Conservation (phyloP, 2,888 invertebrate species). For the Pinctada fucata region DNA sequence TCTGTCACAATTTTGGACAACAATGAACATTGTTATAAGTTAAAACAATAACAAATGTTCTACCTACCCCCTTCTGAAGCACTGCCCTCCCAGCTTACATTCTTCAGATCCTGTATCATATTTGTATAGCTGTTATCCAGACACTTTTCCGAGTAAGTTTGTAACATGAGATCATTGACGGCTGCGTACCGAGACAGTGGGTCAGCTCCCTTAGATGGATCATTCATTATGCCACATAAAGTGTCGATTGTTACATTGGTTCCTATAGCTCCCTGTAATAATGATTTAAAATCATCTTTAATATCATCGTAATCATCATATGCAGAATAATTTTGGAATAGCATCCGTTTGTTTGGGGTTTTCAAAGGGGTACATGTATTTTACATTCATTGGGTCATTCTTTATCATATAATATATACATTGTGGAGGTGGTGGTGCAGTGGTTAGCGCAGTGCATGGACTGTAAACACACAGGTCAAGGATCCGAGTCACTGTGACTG, state of each 20-base stretch:
- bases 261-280: conserved; percentile 77
- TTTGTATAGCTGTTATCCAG: conserved; percentile 87
- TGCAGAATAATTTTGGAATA: background rate
- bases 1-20: too few species aligned
- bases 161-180: conserved; percentile 85
- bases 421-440: too few species aligned
- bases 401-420: too few species aligned
- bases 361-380: too few species aligned
- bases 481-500: too few species aligned
- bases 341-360: too few species aligned
- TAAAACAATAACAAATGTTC: background rate
- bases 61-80: conserved; percentile 80
- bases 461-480: too few species aligned
- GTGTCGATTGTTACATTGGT: conserved; percentile 88
- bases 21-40: too few species aligned
- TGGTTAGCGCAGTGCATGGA: too few species aligned
- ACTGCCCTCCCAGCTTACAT: conserved; percentile 81
- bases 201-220: conserved; percentile 76
- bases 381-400: too few species aligned
- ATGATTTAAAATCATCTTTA: background rate
- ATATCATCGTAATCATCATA: background rate
- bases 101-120: conserved; percentile 80
- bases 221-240: conserved; percentile 86
- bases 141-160: conserved; percentile 84
- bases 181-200: conserved; percentile 85